phyloP scores from a whole-genome alignment of 2,888 invertebrate genomes.

The Diachrysia chrysitis region DNA sequence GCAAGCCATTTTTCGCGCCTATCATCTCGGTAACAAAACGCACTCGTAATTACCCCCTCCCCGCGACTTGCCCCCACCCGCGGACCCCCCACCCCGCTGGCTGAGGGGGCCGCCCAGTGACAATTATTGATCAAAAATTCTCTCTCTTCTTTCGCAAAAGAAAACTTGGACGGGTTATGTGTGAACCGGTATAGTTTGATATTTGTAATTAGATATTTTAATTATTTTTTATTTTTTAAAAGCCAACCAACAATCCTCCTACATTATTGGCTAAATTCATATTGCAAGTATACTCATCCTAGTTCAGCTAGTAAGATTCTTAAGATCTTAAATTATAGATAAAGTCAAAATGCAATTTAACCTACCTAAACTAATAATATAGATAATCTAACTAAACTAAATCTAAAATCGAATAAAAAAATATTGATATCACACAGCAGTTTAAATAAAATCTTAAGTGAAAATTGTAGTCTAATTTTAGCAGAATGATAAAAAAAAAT shows the following conservation, averaged over 20 bases:
- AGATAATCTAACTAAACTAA: too few species aligned
- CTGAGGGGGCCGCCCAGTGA: conserved; percentile 89
- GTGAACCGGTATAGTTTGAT: conserved; percentile 84
- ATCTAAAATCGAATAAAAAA: too few species aligned
- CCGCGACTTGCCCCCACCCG: conserved; percentile 63
- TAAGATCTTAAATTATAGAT: too few species aligned
- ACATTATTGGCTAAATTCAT: not conserved
- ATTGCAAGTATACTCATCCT: not conserved
- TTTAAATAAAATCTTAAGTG: too few species aligned
- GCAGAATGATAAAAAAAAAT: too few species aligned
- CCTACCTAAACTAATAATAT: too few species aligned
- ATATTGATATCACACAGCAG: too few species aligned
- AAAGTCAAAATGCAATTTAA: too few species aligned
- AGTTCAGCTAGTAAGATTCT: too few species aligned
- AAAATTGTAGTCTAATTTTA: too few species aligned
- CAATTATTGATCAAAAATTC: conserved; percentile 92
- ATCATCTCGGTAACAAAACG: conserved; percentile 90
- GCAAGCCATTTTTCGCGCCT: conserved; percentile 89
- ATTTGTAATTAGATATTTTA: conserved; percentile 85
- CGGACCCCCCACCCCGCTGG: conserved; percentile 63
- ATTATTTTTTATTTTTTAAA: conserved; percentile 53
- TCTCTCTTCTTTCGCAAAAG: conserved; percentile 90
- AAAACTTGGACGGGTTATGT: conserved; percentile 90
- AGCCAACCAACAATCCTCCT: rapidly evolving
- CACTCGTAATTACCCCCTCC: conserved; percentile 89